Base-by-base conservation (phyloP, 2,888 invertebrate genomes). In the Seira sanloemensis region DNA sequence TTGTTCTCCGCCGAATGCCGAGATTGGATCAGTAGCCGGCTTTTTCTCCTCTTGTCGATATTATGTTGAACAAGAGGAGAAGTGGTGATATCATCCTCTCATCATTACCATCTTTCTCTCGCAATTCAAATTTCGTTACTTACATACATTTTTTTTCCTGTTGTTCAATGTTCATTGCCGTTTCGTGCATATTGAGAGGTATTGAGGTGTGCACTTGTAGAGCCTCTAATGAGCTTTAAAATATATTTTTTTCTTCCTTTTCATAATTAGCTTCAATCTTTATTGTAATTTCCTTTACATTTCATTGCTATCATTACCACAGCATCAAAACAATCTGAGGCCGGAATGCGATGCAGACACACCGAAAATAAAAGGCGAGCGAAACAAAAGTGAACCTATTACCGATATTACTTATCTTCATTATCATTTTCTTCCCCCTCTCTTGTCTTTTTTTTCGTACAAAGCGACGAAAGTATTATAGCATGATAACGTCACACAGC, bases 251-350 rank as follows among this genome's bases (percentile, higher is more conserved):
- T n/a, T n/a, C n/a, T n/a, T n/a, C n/a, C n/a, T n/a, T n/a, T 76
- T 81, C 72, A 82, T 82, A 82, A 82, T 82, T 82, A 82, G 82
- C 72, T 65, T 71, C 71, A 83, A 77, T 82, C 77, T 82, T 76
- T 77, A 82, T 82, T 76, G 74, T 82, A 37, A 37, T 82, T 73
- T 75, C 71, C 82, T 82, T 66, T 72, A 65, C 58, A 77, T 72
- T 82, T 77, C 71, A 37, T 37, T 71, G 67, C 54, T 58, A n/a
- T n/a, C 68, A 66, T 69, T 25, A 25, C 16, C 37, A 12, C 37
- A 37, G 37, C 37, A 37, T 37, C 37, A 37, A 37, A 37, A 12
- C 37, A 37, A 37, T 37, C 37, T 37, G 62, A 66, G 12, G 25
- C 54, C 37, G 65, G 37, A 37, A 37, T 37, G 37, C 12, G 37